Base-by-base conservation (phyloP, 2,888 invertebrate genomes). In the Dendrolimus pini region DNA sequence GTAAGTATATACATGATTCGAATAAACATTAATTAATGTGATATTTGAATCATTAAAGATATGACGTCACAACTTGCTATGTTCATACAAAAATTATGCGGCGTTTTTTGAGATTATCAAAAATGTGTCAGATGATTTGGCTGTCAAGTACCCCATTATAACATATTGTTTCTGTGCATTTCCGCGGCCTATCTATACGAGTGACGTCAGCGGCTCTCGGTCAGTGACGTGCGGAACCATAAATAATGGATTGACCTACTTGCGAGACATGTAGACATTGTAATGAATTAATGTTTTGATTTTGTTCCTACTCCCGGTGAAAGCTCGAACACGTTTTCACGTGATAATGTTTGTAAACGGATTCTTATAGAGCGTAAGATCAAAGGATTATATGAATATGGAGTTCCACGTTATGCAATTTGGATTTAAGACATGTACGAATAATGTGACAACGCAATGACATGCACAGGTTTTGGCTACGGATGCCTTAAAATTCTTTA, bases 261-360 rank as follows among this genome's bases (percentile, higher is more conserved):
- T 47, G 47, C 9, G 47, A 47, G 47, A 47, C 12, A 47, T 9
- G 12, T 47, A 47, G 9, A 12, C 12, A 47, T 47, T 47, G 47
- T 12, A 47, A 10, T 47, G 47, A 47, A 47, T 47, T 47, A 47
- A 47, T 47, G 47, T 47, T 47, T 8, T 47, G 47, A 47, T 47
- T 47, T 10, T 47, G 47, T 47, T 56, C 60, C 55, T 59, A 61
- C 61, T 55, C 61, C 56, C 62, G 13, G 58, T 54, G 53, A 59
- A 47, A 47, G 7, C 12, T 47, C 9, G 47, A 12, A 47, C 47
- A 12, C 47, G 47, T 47, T 47, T 47, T 9, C 9, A 12, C 9
- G 9, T 47, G 47, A 47, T 47, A 47, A 47, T 8, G 12, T 47
- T 47, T 47, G 47, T 47, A 47, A 47, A 10, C 47, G 30, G 30